Evolutionary conservation across 2,888 invertebrate genomes (phyloP), one percentile per base, ranked within the genome.

Genomic region (Laothoe populi): DNA sequence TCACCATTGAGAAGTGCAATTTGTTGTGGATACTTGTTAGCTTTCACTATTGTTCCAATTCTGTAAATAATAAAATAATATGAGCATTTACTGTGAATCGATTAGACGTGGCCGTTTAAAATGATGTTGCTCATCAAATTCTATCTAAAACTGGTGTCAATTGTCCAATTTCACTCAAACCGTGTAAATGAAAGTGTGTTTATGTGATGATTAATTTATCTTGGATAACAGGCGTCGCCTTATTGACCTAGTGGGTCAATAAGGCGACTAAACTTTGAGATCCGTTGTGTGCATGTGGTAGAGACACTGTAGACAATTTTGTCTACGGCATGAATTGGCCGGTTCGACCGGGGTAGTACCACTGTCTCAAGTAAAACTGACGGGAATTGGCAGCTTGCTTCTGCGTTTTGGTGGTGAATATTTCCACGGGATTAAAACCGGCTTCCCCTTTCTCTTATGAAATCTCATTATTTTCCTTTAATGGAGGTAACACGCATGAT

Each of bases 21-120:
- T 49, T 23, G 46, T 21, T 21, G 31, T 21, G 19, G 45, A 46
- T 59, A 31, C 46, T 46, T 35, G 10, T 16, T 48, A 48, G 60
- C 48, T 60, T 40, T 60, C 46, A 60, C 60, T 49, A 59, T 45
- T 16, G 48, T 24, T 40, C 57, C 11, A 58, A n/a, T 40, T 58
- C 40, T 24, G 42, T 42, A 35, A 57, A 35, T 57, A 57, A 57
- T 57, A 57, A 57, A 57, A 57, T 38, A 35, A 31, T 40, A 58
- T 24, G 38, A 23, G 53, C 53, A 53, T 53, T 53, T 53, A 19
- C 31, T n/a, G 24, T 4, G 31, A 53, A 53, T 53, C 35, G 35
- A 53, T 53, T 35, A 2, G 31, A 35, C 4, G 31, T 53, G 53
- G 35, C 19, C 19, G 11, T 35, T 53, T 53, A 35, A 35, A 35